Evolutionary conservation across 2,888 invertebrate species (phyloP), one percentile per base, ranked within the genome.

Genomic region (Oasisia sp.): DNA sequence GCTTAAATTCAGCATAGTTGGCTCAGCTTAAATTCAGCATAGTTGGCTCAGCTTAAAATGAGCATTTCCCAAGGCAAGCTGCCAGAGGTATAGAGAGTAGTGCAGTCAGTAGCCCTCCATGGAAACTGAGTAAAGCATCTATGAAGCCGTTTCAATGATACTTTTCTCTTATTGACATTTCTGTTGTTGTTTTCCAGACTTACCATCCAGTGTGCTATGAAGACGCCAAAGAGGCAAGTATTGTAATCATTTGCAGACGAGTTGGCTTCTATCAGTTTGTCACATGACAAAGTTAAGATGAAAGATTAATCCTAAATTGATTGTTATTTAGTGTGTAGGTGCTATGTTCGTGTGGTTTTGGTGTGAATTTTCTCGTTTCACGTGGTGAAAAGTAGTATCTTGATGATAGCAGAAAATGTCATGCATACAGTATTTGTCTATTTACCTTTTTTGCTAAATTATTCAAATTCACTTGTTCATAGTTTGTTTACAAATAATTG

Each of bases 171-270:
- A n/a, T 9, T 32, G 50, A 50, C 32, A 74, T 4, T 58, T 45
- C 56, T 32, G 14, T 56, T 58, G 32, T 91, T 50, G 32, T 89
- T 58, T 90, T 89, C 32, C 92, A 93, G 93, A 94, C 93, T 8
- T 94, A 94, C 45, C 94, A 94, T 91, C 93, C 93, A 27, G 93
- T 94, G 19, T 94, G 94, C 74, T 94, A 93, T 74, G 94, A 94
- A 89, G 94, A 94, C 91, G 93, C 90, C 32, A 93, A 93, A 74
- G 92, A 92, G 92, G 92, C 92, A 32, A 91, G 91, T 89, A 74
- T 74, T 19, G 74, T 0, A 7, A 27, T 74, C n/a, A 74, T 7
- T 0, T 74, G 27, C 27, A 74, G n/a, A 27, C 19, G 3, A 74
- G n/a, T 19, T 27, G 27, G 27, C 3, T 74, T 19, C 74, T 74